Evolutionary conservation across 2,888 invertebrate genomes (phyloP).

Genomic region (Chloroclysta siterata): DNA sequence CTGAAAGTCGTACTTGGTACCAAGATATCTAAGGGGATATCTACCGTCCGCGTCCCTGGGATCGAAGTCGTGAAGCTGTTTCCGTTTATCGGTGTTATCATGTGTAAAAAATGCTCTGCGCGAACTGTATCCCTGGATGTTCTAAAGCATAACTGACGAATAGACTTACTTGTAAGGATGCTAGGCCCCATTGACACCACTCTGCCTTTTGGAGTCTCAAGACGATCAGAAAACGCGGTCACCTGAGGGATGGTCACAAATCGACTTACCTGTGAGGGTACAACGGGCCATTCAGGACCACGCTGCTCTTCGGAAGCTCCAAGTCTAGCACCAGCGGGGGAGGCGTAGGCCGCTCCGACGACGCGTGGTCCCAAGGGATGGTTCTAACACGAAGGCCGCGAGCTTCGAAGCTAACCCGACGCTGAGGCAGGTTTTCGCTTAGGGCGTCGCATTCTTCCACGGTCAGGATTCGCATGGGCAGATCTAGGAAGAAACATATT

Average conservation of each 20-base stretch:
- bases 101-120: too few species aligned
- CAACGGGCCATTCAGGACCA: slow-evolving; percentile 56
- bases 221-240: too few species aligned
- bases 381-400: slow-evolving; percentile 52
- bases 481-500: slow-evolving; percentile 45
- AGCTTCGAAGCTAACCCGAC: slow-evolving; percentile 51
- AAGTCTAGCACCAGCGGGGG: slow-evolving; percentile 53
- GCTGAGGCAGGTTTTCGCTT: slow-evolving; percentile 65
- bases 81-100: too few species aligned
- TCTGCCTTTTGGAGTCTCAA: too few species aligned
- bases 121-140: too few species aligned
- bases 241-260: not conserved
- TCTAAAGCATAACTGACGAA: too few species aligned
- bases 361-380: slow-evolving; percentile 62
- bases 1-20: too few species aligned
- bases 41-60: too few species aligned
- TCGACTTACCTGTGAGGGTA: slow-evolving; percentile 66
- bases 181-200: too few species aligned
- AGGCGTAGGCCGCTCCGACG: slow-evolving; percentile 42
- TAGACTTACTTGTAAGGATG: too few species aligned
- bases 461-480: slow-evolving; percentile 60
- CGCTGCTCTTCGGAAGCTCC: slow-evolving; percentile 49
- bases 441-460: slow-evolving; percentile 74
- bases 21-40: too few species aligned
- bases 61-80: too few species aligned